Conservation (phyloP, 2,113 vertebrate species). For the Calonectris borealis region DNA sequence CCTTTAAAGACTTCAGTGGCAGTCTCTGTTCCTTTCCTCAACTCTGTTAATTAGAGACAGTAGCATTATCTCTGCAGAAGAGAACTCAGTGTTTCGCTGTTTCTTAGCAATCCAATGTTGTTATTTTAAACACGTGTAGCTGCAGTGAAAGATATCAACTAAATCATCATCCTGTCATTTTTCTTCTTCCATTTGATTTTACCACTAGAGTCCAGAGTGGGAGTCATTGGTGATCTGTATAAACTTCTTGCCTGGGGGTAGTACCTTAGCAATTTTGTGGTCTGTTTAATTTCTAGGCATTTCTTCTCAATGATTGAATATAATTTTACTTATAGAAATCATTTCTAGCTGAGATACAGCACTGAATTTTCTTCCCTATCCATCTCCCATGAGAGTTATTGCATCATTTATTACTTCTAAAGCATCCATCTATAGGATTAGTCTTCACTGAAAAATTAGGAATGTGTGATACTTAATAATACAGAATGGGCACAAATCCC, state of each 20-base stretch:
- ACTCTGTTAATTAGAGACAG: neutral
- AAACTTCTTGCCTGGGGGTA: neutral
- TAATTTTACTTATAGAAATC: slow-evolving; percentile 8
- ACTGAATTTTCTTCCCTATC: neutral
- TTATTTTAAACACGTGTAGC: neutral
- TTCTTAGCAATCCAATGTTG: neutral
- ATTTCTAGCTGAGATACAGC: neutral
- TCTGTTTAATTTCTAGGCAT: neutral
- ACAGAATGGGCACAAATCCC: neutral
- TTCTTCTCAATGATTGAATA: neutral
- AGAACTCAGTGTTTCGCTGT: neutral
- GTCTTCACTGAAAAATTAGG: slow-evolving; percentile 19
- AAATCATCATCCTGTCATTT: neutral
- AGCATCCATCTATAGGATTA: slow-evolving; percentile 11
- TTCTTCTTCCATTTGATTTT: neutral
- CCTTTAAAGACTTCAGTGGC: neutral
- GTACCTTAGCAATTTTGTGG: neutral
- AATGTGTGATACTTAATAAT: neutral
- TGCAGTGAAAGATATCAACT: neutral
- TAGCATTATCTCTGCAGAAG: neutral
- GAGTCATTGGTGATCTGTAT: neutral
- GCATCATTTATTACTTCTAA: slow-evolving; percentile 20
- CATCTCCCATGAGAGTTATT: slow-evolving; percentile 2
- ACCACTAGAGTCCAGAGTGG: neutral
- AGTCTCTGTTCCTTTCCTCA: neutral